Evolutionary conservation across 2,888 invertebrate species (phyloP), one percentile per base, ranked within the genome.

Genomic region (Leucoma salicis): DNA sequence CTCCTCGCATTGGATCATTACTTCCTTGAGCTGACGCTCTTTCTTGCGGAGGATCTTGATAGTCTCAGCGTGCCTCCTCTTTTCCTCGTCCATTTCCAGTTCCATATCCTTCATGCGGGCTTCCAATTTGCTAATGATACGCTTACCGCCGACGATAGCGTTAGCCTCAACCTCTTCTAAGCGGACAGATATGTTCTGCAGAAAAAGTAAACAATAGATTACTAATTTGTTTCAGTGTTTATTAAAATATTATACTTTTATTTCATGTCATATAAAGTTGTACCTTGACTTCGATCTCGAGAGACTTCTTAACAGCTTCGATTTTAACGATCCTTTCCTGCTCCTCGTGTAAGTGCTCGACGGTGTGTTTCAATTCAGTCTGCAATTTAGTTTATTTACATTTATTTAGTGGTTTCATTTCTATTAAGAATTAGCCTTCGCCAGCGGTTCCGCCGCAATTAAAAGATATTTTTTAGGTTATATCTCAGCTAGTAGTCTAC

Each of bases 41-140:
- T 99, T 99, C 93, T 99, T 99, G 90, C 98, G 96, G 78, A 98
- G 92, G 83, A 98, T 97, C 92, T 98, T 98, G 85, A 98, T 96
- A 73, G 98, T 97, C 90, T 99, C 98, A 64, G 97, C 95, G 90
- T 99, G 98, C 81, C 98, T 95, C 82, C 98, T 95, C 92, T 97
- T 97, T 90, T 99, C 98, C 86, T 98, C 98, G 77, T 99, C 98
- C 63, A 97, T 89, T 87, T 98, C 98, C 66, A 97, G 91, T 88
- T 99, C 98, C 87, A 98, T 91, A 77, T 98, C 98, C 76, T 97
- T 96, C 72, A 98, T 95, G 92, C 95, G 93, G 63, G 97, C 95
- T 87, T 99, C 98, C 80, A 99, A 92, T 92, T 99, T 99, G 93
- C 97, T 96, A 92, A 99, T 98, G 91, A 98, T 97, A 70, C 98